Evolutionary conservation across 2,888 invertebrate genomes (phyloP), one percentile per base, ranked within the genome.

Genomic region (Exocentrus adspersus): DNA sequence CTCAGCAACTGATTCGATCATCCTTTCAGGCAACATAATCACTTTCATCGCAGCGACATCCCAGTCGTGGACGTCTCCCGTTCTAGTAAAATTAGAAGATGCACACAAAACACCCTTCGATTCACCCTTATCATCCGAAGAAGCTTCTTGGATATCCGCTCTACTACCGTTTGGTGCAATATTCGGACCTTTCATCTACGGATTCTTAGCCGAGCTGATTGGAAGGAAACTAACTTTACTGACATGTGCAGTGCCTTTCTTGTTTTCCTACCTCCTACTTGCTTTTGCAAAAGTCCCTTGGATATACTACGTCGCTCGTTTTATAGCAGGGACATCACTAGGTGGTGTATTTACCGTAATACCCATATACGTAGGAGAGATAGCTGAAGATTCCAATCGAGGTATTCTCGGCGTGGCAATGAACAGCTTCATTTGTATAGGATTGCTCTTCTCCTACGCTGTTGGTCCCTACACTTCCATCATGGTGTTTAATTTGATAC

Each of bases 361-460:
- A 0, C 94, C 95, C 0, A 92, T 94, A 87, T 96, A 95, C 82
- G 88, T 94, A 63, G 93, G 93, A 45, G 95, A 96, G 82, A 91
- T 94, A 48, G 88, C 94, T 2, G 90, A 92, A 84, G 89, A 91
- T 63, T 89, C 90, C 17, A 87, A 90, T 10, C 85, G 96, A 69
- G 95, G 95, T 0, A 89, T 92, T 0, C 83, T 95, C 0, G 94
- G 94, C 0, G 91, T 94, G 0, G 88, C 92, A 64, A 88, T 95
- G 74, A 92, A 93, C 76, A 84, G 89, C 30, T 92, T 92, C 82
- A 88, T 93, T 37, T 84, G 84, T 1, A 50, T 87, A 1, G 94
- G 94, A 2, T 48, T 91, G 74, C 79, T 93, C 2, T 86, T 90
- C 60, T 84, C 90, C 0, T 94, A 92, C 80, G 80, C 81, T 0